phyloP scores from a whole-genome alignment of 2,888 invertebrate species.

The Rosalia funebris region DNA sequence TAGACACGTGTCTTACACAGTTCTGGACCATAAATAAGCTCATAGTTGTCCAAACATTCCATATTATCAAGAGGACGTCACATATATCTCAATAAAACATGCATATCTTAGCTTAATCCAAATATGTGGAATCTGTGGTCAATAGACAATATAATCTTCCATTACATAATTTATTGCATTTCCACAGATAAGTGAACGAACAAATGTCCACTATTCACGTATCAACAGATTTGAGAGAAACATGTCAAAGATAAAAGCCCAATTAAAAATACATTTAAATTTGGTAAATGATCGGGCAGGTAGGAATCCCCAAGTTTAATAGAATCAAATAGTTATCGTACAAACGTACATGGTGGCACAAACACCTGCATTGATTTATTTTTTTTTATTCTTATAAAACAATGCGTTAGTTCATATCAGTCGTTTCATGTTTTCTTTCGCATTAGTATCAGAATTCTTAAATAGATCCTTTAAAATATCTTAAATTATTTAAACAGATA shows the following conservation, averaged over 20 bases:
- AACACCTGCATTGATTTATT: no score
- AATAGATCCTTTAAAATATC: no score
- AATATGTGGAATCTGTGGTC: not conserved
- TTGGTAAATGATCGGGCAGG: conserved; percentile 23
- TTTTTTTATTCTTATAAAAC: no score
- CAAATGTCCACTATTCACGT: conserved; percentile 4
- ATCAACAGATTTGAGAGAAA: not conserved
- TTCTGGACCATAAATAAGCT: not conserved
- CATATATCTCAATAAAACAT: not conserved
- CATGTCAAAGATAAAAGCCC: conserved; percentile 27
- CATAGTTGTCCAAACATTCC: not conserved
- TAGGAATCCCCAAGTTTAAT: conserved; percentile 6
- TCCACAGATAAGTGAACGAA: not conserved
- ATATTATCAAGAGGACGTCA: not conserved
- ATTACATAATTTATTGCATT: conserved; percentile 1
- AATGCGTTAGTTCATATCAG: no score
- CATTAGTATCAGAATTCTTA: no score
- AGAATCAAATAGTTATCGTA: not conserved
- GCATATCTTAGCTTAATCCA: not conserved
- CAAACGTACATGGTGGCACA: conserved; percentile 11
- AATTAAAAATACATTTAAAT: conserved; percentile 40
- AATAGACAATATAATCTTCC: not conserved
- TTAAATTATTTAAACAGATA: no score
- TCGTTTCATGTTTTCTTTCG: no score
- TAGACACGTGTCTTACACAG: no score